phyloP scores from a whole-genome alignment of 2,113 vertebrate species.

The pig (Sus scrofa) region DNA sequence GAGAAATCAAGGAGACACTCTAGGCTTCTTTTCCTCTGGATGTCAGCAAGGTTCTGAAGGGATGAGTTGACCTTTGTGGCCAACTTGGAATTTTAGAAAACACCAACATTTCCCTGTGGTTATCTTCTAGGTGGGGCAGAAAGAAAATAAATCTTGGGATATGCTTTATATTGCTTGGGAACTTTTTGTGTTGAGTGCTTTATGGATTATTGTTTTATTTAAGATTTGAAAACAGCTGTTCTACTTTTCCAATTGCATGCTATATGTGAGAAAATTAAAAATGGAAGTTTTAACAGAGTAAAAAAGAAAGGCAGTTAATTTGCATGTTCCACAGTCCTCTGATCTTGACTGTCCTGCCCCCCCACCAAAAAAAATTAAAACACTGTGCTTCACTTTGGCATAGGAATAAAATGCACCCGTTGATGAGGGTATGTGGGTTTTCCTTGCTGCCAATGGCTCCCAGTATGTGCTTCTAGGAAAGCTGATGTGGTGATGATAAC shows the following conservation, averaged over 20 bases:
- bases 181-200: neutral
- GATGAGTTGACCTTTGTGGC: neutral
- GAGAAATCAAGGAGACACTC: neutral
- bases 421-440: neutral
- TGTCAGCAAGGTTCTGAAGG: neutral
- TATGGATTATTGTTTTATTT: neutral
- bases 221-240: conserved; percentile 12
- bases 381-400: neutral
- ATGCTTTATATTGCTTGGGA: conserved; percentile 42
- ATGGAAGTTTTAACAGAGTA: conserved; percentile 16
- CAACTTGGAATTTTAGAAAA: neutral
- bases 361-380: neutral
- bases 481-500: neutral
- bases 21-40: neutral
- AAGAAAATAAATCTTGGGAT: conserved; percentile 50
- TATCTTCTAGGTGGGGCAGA: neutral
- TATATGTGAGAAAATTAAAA: conserved; percentile 26
- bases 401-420: neutral
- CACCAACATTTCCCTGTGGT: neutral
- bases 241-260: neutral
- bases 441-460: neutral
- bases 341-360: neutral
- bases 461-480: neutral
- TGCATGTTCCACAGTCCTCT: neutral
- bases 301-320: conserved; percentile 22